Evolutionary conservation across 2,113 vertebrate species (phyloP).

Genomic region (Lophotis ruficrista): DNA sequence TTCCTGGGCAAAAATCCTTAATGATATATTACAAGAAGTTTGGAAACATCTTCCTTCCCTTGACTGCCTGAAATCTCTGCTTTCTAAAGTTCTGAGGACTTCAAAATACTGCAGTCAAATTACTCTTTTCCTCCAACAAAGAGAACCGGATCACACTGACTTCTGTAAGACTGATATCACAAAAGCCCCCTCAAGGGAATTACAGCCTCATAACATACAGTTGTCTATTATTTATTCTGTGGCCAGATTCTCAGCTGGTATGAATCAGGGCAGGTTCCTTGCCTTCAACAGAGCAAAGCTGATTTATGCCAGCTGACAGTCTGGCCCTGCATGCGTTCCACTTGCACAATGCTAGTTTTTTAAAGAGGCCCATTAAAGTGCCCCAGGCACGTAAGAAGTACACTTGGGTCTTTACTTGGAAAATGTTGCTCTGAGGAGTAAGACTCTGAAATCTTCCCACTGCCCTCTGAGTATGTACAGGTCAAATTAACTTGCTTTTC

Average conservation of each 20-base stretch:
- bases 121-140: background rate
- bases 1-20: background rate
- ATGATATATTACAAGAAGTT: background rate
- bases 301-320: constrained; percentile 67
- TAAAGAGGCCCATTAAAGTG: constrained; percentile 32
- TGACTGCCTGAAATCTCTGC: background rate
- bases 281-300: constrained; percentile 38
- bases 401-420: constrained; percentile 3
- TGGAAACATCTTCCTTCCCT: background rate
- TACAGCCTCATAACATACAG: constrained; percentile 46
- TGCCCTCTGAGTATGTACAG: background rate
- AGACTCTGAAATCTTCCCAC: background rate
- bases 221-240: constrained; percentile 36
- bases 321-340: constrained; percentile 7
- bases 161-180: constrained; percentile 28
- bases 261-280: constrained; percentile 61
- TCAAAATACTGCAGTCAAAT: background rate
- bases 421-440: background rate
- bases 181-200: constrained; percentile 1
- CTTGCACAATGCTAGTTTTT: constrained; percentile 51
- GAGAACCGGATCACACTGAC: background rate
- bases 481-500: background rate
- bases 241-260: constrained; percentile 59
- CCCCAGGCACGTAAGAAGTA: background rate
- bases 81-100: background rate